Base-by-base conservation (phyloP, 2,797 vertebrate species). In the Coregonus ussuriensis region DNA sequence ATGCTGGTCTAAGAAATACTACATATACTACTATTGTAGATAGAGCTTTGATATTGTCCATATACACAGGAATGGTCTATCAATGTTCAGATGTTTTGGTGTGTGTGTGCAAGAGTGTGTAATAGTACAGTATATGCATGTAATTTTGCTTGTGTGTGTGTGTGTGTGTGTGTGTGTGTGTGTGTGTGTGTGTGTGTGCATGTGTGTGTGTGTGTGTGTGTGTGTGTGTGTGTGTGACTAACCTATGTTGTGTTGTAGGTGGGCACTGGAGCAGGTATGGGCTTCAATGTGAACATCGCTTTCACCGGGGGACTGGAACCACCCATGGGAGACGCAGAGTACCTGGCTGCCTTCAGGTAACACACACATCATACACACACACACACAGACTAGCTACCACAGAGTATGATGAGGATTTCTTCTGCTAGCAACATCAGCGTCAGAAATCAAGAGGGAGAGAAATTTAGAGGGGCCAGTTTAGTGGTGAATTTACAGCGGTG, bases 221-320 rank as follows among this genome's bases (percentile, higher is more conserved):
- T 47, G 41, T 47, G 25, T 9, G 41, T 41, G 7, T 41, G 31
- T 33, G 2, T 47, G 51, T 72, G 71, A 25, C 37, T 47, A 63
- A 16, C 41, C 41, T 47, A 47, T 47, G 6, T 41, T 15, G 31
- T 16, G 14, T 76, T 78, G n/a, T 83, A 99, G 97, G 96, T 98
- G 89, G 97, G 97, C 89, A 95, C 91, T 1, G 97, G 95, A 67
- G 93, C 97, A 1, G 97, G 96, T 4, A 85, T 92, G 31, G 98
- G 98, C 84, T 99, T 98, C 91, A 99, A 96, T 0, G 97, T 99
- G 73, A 99, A 99, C 89, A 96, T 99, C 94, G 97, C 98, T 56
- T 99, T 98, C 83, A 97, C 98, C 0, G 98, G 97, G 4, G 98
- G 98, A 81, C 94, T 99, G 29, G 97, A 98, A 3, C 98, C 97